These are phyloP conservation scores for Drosophila dives DNA, from an alignment of 2,888 invertebrate species.

Conservation along the genomic window DNA sequence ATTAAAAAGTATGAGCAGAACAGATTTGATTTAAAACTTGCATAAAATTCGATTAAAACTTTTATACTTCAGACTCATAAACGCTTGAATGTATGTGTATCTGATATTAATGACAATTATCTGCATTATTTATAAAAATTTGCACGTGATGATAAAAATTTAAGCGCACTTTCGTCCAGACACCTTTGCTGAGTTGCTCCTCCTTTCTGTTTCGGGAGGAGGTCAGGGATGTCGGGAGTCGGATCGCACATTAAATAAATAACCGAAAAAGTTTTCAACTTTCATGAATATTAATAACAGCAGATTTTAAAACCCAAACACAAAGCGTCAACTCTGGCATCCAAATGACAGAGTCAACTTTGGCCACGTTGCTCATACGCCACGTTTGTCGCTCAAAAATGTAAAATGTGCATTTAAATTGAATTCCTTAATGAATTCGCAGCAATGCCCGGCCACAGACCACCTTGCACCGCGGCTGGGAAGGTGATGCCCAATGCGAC, in stretches of 20 bases:
- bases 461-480: conserved; percentile 16
- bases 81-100: neutral
- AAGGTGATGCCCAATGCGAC: conserved; percentile 57
- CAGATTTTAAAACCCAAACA: conserved; percentile 54
- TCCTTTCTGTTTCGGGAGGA: conserved; percentile 6
- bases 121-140: conserved; percentile 55
- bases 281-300: conserved; percentile 79
- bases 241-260: conserved; percentile 71
- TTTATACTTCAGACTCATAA: conserved; percentile 14
- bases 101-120: conserved; percentile 54
- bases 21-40: conserved; percentile 51
- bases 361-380: conserved; percentile 58
- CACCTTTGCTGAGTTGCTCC: conserved; percentile 24
- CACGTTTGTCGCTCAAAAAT: conserved; percentile 54
- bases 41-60: conserved; percentile 63
- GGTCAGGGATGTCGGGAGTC: neutral
- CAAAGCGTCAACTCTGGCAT: conserved; percentile 47
- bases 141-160: conserved; percentile 57
- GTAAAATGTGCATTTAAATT: conserved; percentile 76
- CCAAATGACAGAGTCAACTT: conserved; percentile 50
- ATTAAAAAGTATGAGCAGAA: conserved; percentile 41
- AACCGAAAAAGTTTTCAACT: conserved; percentile 75
- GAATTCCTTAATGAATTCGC: conserved; percentile 76
- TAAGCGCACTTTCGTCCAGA: conserved; percentile 52
- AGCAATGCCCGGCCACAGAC: conserved; percentile 52